Conservation (phyloP, 2,113 vertebrate genomes). For the Phyllopteryx taeniolatus region DNA sequence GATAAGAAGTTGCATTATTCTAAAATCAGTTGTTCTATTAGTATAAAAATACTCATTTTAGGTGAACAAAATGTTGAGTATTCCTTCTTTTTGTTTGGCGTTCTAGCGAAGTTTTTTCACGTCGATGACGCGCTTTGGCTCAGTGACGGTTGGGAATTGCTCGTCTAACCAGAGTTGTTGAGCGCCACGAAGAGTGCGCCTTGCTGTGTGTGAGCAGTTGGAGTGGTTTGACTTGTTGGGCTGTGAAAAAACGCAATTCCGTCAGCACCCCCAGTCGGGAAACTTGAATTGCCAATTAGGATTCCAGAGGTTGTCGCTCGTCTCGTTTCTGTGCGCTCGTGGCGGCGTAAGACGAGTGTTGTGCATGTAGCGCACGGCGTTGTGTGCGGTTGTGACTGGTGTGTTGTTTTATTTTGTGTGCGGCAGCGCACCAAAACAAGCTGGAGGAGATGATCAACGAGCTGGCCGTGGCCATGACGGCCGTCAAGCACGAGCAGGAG, state of each 20-base stretch:
- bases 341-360: background rate
- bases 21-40: too few relatives aligned
- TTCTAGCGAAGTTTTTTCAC: too few relatives aligned
- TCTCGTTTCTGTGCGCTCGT: background rate
- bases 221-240: constrained; percentile 42
- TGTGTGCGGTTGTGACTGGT: background rate
- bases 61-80: too few relatives aligned
- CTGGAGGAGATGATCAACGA: constrained; percentile 99
- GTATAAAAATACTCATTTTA: too few relatives aligned
- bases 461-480: constrained; percentile 95
- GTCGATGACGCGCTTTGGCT: background rate
- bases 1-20: too few relatives aligned
- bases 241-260: constrained; percentile 7
- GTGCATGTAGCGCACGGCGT: background rate
- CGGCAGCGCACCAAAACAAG: constrained; percentile 95
- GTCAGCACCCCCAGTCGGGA: too few relatives aligned
- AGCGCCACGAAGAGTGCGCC: constrained; percentile 39
- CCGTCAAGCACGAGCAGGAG: constrained; percentile 98
- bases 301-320: background rate
- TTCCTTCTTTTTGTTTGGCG: too few relatives aligned
- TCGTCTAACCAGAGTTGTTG: constrained; percentile 49
- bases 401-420: background rate
- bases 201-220: constrained; percentile 6
- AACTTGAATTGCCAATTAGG: background rate
- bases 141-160: constrained; percentile 8